Percentiles rank a stretch among this genome's conserved stretches.
Conservation (phyloP, 2,113 vertebrate genomes). For the Poeciliopsis turrubarensis region DNA sequence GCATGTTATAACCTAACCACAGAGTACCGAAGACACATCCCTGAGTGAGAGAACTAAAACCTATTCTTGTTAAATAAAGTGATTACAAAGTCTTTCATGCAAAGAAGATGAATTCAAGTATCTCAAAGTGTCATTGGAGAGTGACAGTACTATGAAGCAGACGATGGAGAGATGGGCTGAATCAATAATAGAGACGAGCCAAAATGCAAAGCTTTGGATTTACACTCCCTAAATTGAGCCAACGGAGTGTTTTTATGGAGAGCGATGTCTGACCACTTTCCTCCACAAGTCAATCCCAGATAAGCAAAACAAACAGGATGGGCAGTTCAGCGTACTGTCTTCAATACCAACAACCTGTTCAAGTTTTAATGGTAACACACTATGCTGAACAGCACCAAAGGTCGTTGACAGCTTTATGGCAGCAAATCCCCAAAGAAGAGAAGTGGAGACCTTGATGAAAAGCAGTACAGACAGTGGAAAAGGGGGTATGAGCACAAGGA, state of each 20-base stretch:
- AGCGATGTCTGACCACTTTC: not conserved
- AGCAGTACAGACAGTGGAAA: constrained; percentile 2
- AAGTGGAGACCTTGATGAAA: not conserved
- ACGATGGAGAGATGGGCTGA: not conserved
- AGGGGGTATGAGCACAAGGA: constrained; percentile 23
- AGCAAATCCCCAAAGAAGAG: constrained; percentile 7
- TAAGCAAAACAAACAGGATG: not conserved
- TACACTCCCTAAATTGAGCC: not conserved
- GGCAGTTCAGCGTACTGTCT: not conserved
- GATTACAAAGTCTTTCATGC: not conserved
- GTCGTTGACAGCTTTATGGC: not conserved
- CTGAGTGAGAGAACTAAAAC: not conserved
- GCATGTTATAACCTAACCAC: not conserved
- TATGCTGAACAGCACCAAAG: not conserved
- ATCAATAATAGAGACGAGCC: not conserved
- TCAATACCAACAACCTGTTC: not conserved
- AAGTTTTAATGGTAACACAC: not conserved
- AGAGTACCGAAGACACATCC: not conserved
- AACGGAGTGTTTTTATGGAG: not conserved
- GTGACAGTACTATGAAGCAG: not conserved
- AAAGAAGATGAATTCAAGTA: not conserved
- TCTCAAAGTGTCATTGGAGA: not conserved
- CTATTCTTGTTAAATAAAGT: not conserved
- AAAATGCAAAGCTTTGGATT: not conserved
- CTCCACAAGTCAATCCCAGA: not conserved